These are phyloP conservation scores for Telenomus remus DNA, from an alignment of 1,140 invertebrate species.

Conservation along the genomic window DNA sequence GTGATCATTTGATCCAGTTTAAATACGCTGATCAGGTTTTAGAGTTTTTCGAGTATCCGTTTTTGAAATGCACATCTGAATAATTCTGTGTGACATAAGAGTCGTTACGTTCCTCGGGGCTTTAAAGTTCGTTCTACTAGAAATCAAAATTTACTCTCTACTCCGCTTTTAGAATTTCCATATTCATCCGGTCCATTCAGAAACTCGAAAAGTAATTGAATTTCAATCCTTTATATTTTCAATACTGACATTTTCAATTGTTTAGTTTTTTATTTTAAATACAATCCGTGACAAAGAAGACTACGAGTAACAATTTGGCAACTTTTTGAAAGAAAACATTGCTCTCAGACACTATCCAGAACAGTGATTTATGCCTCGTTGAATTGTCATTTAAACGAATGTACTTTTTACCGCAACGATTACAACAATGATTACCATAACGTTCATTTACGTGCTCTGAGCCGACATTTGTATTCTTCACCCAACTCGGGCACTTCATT, in stretches of 20 bases:
- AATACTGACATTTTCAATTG: neutral
- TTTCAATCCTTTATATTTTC: constrained; percentile 17
- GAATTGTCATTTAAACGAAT: too few species aligned
- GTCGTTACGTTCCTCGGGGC: constrained; percentile 11
- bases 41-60: too few species aligned
- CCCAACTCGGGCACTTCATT: constrained; percentile 6
- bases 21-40: too few species aligned
- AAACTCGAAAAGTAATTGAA: constrained; percentile 39
- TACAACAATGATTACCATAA: too few species aligned
- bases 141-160: constrained; percentile 29
- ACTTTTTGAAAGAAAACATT: too few species aligned
- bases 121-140: constrained; percentile 32
- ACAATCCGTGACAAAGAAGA: too few species aligned
- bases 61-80: too few species aligned
- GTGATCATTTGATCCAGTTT: too few species aligned
- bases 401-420: too few species aligned
- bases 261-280: too few species aligned
- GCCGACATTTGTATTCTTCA: constrained; percentile 2
- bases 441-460: neutral
- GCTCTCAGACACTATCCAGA: too few species aligned
- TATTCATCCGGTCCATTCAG: constrained; percentile 21
- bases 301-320: too few species aligned
- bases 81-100: neutral
- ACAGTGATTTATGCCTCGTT: neutral
- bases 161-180: constrained; percentile 1